Evolutionary conservation across 2,888 invertebrate species (phyloP).

Genomic region (Pyrgus malvae): DNA sequence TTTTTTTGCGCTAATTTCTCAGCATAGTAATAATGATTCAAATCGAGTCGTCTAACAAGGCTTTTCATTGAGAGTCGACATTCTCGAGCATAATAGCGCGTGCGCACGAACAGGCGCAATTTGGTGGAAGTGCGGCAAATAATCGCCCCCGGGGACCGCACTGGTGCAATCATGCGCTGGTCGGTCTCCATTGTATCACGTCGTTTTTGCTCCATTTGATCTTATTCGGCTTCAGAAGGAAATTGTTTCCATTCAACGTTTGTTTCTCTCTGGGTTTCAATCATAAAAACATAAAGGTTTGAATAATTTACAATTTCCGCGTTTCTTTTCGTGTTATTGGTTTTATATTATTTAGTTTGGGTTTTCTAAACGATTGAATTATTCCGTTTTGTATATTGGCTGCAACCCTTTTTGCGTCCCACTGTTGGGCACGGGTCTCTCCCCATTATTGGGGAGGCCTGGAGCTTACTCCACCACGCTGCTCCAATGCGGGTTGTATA

Average conservation of each 20-base stretch:
- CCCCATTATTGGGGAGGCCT: too few relatives aligned
- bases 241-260: too few relatives aligned
- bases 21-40: slow-evolving; percentile 27
- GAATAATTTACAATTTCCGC: too few relatives aligned
- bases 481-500: too few relatives aligned
- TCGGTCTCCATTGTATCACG: slow-evolving; percentile 45
- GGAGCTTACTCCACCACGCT: too few relatives aligned
- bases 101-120: slow-evolving; percentile 60
- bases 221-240: neutral
- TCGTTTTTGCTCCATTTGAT: neutral
- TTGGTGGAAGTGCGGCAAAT: slow-evolving; percentile 74
- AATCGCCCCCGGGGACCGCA: slow-evolving; percentile 63
- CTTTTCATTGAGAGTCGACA: slow-evolving; percentile 47
- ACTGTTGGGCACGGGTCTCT: too few relatives aligned
- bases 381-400: too few relatives aligned
- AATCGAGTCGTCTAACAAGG: slow-evolving; percentile 45
- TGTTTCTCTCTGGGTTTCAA: neutral
- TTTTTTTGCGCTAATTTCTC: slow-evolving; percentile 24
- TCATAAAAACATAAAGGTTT: too few relatives aligned
- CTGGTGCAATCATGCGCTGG: slow-evolving; percentile 50
- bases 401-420: too few relatives aligned
- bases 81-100: slow-evolving; percentile 53
- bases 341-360: too few relatives aligned
- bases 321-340: too few relatives aligned
- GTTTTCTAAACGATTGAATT: too few relatives aligned